Percentiles rank a stretch among this genome's conserved stretches.
phyloP scores from a whole-genome alignment of 2,888 invertebrate genomes.

The Ommatoiulus sabulosus region DNA sequence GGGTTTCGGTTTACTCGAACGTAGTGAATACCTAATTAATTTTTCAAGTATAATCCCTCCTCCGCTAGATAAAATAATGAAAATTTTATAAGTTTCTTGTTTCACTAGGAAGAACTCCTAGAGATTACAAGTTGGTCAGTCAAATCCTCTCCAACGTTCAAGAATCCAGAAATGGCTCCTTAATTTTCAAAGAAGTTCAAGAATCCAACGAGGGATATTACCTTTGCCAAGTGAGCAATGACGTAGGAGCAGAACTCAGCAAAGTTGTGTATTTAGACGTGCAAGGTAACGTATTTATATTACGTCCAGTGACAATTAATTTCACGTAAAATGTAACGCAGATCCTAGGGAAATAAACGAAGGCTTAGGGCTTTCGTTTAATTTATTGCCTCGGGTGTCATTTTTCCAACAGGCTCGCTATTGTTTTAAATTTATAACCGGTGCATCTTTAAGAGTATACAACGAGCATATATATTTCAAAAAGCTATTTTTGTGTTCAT shows the following conservation, averaged over 20 bases:
- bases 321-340: not conserved
- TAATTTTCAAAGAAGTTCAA: constrained; percentile 55
- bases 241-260: constrained; percentile 59
- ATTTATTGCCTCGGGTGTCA: not conserved
- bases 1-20: too few relatives aligned
- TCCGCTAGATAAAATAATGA: not conserved
- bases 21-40: not conserved
- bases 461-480: constrained; percentile 39
- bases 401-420: not conserved
- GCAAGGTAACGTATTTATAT: constrained; percentile 58
- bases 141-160: constrained; percentile 20
- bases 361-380: not conserved
- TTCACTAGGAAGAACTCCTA: constrained; percentile 58
- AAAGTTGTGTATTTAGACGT: constrained; percentile 60
- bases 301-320: not conserved
- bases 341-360: not conserved
- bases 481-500: constrained; percentile 42
- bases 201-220: constrained; percentile 60
- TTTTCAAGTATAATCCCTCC: not conserved
- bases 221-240: constrained; percentile 60
- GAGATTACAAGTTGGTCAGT: constrained; percentile 59
- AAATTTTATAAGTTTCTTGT: constrained; percentile 53
- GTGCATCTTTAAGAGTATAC: constrained; percentile 24
- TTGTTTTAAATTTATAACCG: constrained; percentile 32
- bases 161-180: constrained; percentile 58